Conservation (phyloP, 2,888 invertebrate species). For the Eubasilissa splendida region DNA sequence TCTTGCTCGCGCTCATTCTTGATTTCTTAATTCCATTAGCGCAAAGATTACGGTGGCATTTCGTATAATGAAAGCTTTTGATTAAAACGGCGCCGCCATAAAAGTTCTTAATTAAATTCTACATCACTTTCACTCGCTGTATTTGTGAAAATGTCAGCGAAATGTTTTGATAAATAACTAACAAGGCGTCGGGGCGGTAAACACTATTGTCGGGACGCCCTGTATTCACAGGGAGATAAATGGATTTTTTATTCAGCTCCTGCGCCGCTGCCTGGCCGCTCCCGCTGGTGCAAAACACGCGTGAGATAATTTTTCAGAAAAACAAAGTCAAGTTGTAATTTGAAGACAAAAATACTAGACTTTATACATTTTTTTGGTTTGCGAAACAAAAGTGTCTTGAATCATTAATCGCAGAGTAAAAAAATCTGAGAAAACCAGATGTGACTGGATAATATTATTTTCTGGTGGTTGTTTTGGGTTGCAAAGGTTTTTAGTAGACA, state of each 20-base stretch:
- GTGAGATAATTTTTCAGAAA: slow-evolving; percentile 3
- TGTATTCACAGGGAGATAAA: slow-evolving; percentile 11
- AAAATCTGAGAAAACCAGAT: too few relatives aligned
- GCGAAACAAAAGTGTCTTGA: too few relatives aligned
- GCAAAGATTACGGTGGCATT: slow-evolving; percentile 1
- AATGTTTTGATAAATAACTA: slow-evolving; percentile 36
- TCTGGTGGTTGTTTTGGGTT: too few relatives aligned
- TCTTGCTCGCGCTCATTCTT: background rate
- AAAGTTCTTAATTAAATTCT: slow-evolving; percentile 34
- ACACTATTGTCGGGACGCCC: slow-evolving; percentile 1
- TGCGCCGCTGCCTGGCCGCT: background rate
- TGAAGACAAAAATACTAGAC: too few relatives aligned
- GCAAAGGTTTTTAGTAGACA: too few relatives aligned
- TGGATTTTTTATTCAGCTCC: slow-evolving; percentile 32
- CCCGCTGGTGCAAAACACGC: background rate
- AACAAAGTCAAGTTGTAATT: background rate
- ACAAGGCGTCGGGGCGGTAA: slow-evolving; percentile 19
- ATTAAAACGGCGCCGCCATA: slow-evolving; percentile 24
- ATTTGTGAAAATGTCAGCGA: slow-evolving; percentile 16
- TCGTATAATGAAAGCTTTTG: slow-evolving; percentile 24
- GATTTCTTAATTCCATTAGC: slow-evolving; percentile 25
- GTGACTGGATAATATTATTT: too few relatives aligned
- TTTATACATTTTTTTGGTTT: too few relatives aligned
- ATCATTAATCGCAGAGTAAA: too few relatives aligned
- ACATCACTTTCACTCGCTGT: slow-evolving; percentile 12